phyloP scores from a whole-genome alignment of 2,797 vertebrate genomes.

The Enteromius afrohamiltoni region DNA sequence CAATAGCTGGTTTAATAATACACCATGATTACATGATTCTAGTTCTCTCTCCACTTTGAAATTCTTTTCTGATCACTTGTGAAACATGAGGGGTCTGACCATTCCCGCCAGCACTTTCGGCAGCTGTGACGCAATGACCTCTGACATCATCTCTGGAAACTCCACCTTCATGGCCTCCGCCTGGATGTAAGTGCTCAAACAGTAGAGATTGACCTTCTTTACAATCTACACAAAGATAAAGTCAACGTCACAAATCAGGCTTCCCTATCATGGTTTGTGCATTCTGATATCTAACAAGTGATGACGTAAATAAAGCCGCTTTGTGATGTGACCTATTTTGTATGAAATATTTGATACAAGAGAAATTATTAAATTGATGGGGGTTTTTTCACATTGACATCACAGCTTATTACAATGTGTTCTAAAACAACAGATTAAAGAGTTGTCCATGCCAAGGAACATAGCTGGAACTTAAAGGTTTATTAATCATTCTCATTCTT shows the following conservation, averaged over 20 bases:
- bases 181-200: constrained; percentile 96
- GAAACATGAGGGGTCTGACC: constrained; percentile 97
- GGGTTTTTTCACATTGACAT: neutral
- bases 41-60: constrained; percentile 5
- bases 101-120: constrained; percentile 98
- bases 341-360: neutral
- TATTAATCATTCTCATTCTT: neutral
- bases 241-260: constrained; percentile 48
- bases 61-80: constrained; percentile 72
- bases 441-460: neutral
- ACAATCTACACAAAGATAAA: constrained; percentile 83
- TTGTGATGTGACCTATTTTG: neutral
- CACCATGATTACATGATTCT: neutral
- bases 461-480: neutral
- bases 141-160: constrained; percentile 99
- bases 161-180: constrained; percentile 93
- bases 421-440: neutral
- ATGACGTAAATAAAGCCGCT: neutral
- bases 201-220: constrained; percentile 96
- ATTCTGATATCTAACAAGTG: neutral
- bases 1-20: constrained; percentile 18
- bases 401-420: neutral
- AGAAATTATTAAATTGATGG: neutral
- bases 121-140: constrained; percentile 95
- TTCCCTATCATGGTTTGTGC: neutral